Evolutionary conservation across 2,113 vertebrate species (phyloP), one percentile per base, ranked within the genome.

Genomic region (Nyctibius bracteatus): DNA sequence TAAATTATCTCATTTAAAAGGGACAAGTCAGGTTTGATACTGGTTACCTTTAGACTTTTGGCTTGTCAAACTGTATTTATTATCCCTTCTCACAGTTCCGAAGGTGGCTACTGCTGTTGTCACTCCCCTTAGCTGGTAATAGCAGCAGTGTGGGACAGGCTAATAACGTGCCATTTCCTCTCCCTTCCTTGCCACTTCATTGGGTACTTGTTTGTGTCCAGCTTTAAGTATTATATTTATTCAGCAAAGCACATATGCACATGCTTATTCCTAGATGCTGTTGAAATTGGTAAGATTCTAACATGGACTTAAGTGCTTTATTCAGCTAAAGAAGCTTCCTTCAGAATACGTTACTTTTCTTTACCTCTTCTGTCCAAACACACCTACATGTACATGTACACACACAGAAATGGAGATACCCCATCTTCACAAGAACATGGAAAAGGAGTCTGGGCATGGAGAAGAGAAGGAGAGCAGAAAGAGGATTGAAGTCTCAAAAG

Each of bases 131-230:
- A 75, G 19, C n/a, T 54, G 16, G 6, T 37, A 70, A 78, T 7
- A 77, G 33, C 23, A 79, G 21, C 24, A 68, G 12, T 1, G 0
- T 59, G 31, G 16, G 33, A 65, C 14, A 54, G 31, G 6, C 17
- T 57, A 63, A n/a, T 28, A 75, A 37, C 0, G 1, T 35, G 7
- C 2, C 2, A 0, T 63, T 58, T 81, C 54, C 3, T 71, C 35
- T 85, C 24, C 12, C 41, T 85, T 49, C 49, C 23, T 88, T 87
- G 39, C 5, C 49, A 52, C 13, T 92, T 86, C 30, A 52, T 30
- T 0, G 0, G 10, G 6, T 23, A 33, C 3, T 79, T 4, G 20
- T 54, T 54, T 92, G 22, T 37, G 1, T 71, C n/a, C 41, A 72
- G 13, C 5, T 82, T 79, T 79, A 55, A 41, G 19, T 19, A 41